Evolutionary conservation across 1,140 invertebrate genomes (phyloP).

Genomic region (Vanessa atalanta): DNA sequence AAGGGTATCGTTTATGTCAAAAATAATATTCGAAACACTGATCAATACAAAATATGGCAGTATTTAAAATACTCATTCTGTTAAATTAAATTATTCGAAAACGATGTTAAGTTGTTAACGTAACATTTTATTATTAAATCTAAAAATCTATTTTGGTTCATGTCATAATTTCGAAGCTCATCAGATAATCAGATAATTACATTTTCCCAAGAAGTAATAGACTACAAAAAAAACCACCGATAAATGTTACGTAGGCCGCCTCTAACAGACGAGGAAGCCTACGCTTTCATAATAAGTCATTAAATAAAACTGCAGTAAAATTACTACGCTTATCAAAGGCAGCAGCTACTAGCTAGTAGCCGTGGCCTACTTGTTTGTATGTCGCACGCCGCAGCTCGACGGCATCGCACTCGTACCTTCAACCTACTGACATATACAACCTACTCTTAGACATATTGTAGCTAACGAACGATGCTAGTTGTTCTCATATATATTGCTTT

Average conservation of each 20-base stretch:
- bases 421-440: constrained; percentile 39
- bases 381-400: constrained; percentile 36
- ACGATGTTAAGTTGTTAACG: too few species aligned
- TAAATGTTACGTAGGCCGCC: neutral
- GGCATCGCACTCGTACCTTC: constrained; percentile 31
- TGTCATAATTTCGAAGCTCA: too few species aligned
- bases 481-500: too few species aligned
- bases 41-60: too few species aligned
- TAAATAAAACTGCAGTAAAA: constrained; percentile 37
- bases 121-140: too few species aligned
- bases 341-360: constrained; percentile 47
- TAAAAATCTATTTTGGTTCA: too few species aligned
- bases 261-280: constrained; percentile 7
- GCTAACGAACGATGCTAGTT: too few species aligned
- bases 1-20: too few species aligned
- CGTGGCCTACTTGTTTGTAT: constrained; percentile 59
- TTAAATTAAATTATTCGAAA: too few species aligned
- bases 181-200: too few species aligned
- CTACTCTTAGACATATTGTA: constrained; percentile 24
- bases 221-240: neutral
- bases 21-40: too few species aligned
- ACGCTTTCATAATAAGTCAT: constrained; percentile 21
- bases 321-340: constrained; percentile 43
- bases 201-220: neutral
- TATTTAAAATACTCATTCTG: too few species aligned